Conservation (phyloP, 2,888 invertebrate genomes). For the Hedychridium roseum region DNA sequence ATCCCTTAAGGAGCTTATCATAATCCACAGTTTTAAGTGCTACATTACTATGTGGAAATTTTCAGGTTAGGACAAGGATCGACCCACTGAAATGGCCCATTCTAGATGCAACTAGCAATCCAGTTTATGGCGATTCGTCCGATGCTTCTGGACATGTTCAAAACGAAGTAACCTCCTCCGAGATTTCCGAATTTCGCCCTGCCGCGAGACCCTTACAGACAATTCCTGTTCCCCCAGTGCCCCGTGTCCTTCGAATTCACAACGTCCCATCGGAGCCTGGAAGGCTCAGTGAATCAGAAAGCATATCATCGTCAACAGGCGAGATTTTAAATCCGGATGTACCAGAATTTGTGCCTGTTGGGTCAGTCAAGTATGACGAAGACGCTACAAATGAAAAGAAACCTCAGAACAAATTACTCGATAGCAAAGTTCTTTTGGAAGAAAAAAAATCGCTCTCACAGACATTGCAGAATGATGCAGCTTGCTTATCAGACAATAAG, state of each 20-base stretch:
- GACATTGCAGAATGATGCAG: too few species aligned
- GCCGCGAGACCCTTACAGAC: slow-evolving; percentile 71
- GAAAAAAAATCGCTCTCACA: too few species aligned
- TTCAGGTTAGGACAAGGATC: slow-evolving; percentile 80
- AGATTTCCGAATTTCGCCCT: slow-evolving; percentile 66
- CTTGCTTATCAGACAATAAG: too few species aligned
- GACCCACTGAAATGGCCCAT: slow-evolving; percentile 92
- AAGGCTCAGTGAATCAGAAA: slow-evolving; percentile 49
- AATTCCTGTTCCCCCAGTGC: slow-evolving; percentile 78
- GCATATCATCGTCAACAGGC: slow-evolving; percentile 47
- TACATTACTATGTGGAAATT: too few species aligned
- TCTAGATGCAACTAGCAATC: slow-evolving; percentile 66
- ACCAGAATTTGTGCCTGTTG: slow-evolving; percentile 81
- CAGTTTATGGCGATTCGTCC: slow-evolving; percentile 38
- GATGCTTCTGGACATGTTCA: slow-evolving; percentile 57
- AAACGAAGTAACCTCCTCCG: slow-evolving; percentile 34
- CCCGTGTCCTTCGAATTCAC: slow-evolving; percentile 67
- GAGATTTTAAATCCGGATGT: slow-evolving; percentile 85
- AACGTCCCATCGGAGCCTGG: slow-evolving; percentile 18
- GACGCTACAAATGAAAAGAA: slow-evolving; percentile 14
- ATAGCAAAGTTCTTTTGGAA: too few species aligned
- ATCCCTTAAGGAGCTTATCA: too few species aligned
- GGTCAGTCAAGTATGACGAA: slow-evolving; percentile 24
- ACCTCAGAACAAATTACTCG: too few species aligned
- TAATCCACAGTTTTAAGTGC: too few species aligned